Percentiles rank a stretch among this genome's conserved stretches.
phyloP scores from a whole-genome alignment of 2,888 invertebrate species.

The Caenorhabditis sp. region DNA sequence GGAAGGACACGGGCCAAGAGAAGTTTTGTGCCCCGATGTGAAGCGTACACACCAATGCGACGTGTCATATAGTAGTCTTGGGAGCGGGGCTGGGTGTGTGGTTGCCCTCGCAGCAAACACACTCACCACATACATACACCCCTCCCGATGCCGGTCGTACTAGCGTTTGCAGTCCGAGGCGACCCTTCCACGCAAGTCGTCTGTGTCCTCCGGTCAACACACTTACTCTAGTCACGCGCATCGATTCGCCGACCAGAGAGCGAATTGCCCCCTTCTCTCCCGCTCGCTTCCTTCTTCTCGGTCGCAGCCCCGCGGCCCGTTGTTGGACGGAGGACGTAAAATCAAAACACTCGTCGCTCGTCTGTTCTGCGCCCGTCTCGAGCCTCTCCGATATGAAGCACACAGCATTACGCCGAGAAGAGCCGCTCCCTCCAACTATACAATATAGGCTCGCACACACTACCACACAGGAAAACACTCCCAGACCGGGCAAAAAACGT shows the following conservation, averaged over 20 bases:
- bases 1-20: slow-evolving; percentile 11
- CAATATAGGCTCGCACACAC: slow-evolving; percentile 3
- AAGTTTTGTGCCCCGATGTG: slow-evolving; percentile 4
- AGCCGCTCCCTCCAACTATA: slow-evolving; percentile 1
- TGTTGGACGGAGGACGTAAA: slow-evolving; percentile 33
- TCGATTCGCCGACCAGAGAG: slow-evolving; percentile 50
- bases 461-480: background rate
- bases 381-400: slow-evolving; percentile 31
- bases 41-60: slow-evolving; percentile 13
- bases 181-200: slow-evolving; percentile 14
- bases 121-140: slow-evolving; percentile 29
- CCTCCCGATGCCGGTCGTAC: slow-evolving; percentile 28
- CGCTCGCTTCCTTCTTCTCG: slow-evolving; percentile 1
- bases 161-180: slow-evolving; percentile 50
- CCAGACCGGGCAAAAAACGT: background rate
- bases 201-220: slow-evolving; percentile 18
- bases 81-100: slow-evolving; percentile 18
- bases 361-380: slow-evolving; percentile 10
- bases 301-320: slow-evolving; percentile 5
- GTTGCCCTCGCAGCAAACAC: slow-evolving; percentile 42
- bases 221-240: slow-evolving; percentile 18
- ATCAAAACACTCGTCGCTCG: slow-evolving; percentile 47
- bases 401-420: no score
- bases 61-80: slow-evolving; percentile 12
- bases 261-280: slow-evolving; percentile 21